phyloP scores from a whole-genome alignment of 1,140 invertebrate species.

The Drosophila takahashii region DNA sequence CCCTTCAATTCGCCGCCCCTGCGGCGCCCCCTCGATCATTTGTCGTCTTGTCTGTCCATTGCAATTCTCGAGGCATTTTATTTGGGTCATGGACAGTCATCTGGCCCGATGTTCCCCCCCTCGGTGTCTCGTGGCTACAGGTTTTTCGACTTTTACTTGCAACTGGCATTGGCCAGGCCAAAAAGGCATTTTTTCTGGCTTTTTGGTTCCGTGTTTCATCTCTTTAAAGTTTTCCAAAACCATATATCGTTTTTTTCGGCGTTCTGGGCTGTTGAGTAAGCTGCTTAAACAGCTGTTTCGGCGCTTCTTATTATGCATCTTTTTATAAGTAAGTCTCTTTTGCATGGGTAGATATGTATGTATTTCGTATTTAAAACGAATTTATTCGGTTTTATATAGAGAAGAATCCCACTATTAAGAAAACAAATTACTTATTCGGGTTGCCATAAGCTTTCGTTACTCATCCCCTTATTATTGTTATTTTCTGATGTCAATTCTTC shows the following conservation, averaged over 20 bases:
- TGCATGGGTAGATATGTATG: neutral
- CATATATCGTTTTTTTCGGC: constrained; percentile 13
- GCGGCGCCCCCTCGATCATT: neutral
- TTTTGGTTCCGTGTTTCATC: constrained; percentile 68
- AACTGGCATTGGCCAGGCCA: constrained; percentile 43
- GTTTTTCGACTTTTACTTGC: constrained; percentile 83
- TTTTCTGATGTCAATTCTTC: too few species aligned
- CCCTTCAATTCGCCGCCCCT: neutral
- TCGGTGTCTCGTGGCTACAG: constrained; percentile 46
- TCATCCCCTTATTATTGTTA: too few species aligned
- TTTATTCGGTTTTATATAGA: neutral
- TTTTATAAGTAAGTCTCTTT: neutral
- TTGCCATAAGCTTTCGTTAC: too few species aligned
- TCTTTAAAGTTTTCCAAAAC: neutral
- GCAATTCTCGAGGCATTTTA: constrained; percentile 71
- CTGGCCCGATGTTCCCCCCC: constrained; percentile 32
- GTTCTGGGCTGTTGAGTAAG: constrained; percentile 37
- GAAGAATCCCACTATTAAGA: too few species aligned
- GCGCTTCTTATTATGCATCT: neutral
- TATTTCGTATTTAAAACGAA: too few species aligned
- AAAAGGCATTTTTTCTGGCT: constrained; percentile 5
- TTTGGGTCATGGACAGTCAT: constrained; percentile 80
- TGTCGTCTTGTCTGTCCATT: constrained; percentile 37
- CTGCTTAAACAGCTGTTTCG: constrained; percentile 59
- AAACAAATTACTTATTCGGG: too few species aligned